Conservation (phyloP, 2,113 vertebrate genomes). For the Epinephelus cyanopodus region DNA sequence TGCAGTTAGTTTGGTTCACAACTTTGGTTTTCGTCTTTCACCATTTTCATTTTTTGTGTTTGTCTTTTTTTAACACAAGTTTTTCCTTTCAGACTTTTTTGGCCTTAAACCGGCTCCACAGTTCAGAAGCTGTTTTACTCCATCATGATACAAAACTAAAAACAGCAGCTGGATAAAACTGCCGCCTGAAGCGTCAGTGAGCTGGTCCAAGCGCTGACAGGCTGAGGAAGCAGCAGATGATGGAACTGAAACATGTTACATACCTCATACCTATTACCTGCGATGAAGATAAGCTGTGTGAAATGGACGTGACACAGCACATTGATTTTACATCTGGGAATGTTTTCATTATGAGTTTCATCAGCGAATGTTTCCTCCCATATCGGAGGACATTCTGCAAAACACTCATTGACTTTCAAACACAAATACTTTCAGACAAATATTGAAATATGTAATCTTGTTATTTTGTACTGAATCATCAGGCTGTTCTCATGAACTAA, state of each 20-base stretch:
- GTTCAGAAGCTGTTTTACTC: neutral
- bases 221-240: conserved; percentile 12
- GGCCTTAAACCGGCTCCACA: neutral
- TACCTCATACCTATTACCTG: conserved; percentile 56
- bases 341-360: neutral
- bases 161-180: neutral
- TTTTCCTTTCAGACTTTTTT: conserved; percentile 26
- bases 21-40: neutral
- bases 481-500: too few species aligned
- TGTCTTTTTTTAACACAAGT: too few species aligned
- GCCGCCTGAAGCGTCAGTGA: conserved; percentile 1
- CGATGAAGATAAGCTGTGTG: conserved; percentile 48
- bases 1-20: neutral
- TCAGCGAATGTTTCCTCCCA: neutral
- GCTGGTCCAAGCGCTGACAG: conserved; percentile 12
- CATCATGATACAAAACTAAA: neutral
- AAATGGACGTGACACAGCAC: conserved; percentile 31
- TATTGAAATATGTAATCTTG: neutral
- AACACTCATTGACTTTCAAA: neutral
- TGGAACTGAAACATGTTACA: neutral
- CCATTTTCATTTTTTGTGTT: neutral
- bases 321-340: neutral
- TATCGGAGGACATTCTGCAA: neutral
- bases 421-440: neutral
- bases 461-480: neutral